Evolutionary conservation across 1,140 invertebrate genomes (phyloP).

Genomic region (Daktulosphaira vitifoliae): DNA sequence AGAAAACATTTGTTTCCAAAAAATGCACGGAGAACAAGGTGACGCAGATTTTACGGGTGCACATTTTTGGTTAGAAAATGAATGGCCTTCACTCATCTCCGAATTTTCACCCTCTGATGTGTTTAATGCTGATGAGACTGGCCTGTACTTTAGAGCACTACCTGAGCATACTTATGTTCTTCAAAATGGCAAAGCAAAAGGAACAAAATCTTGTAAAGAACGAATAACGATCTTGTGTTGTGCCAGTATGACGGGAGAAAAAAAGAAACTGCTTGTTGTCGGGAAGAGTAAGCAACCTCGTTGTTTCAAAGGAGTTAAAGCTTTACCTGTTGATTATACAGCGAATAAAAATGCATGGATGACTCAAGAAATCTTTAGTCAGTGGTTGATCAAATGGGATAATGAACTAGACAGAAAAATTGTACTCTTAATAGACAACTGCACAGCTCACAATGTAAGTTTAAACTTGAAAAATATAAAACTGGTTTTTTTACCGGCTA

Average conservation of each 20-base stretch:
- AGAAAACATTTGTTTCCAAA: neutral
- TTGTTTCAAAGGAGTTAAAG: constrained; percentile 31
- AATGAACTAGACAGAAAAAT: neutral
- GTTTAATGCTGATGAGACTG: neutral
- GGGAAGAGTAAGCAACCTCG: constrained; percentile 30
- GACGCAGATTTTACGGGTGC: neutral
- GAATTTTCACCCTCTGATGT: neutral
- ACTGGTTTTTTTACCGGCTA: constrained; percentile 43
- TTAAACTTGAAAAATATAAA: constrained; percentile 39
- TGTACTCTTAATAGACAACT: constrained; percentile 44
- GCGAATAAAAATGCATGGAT: too few species aligned
- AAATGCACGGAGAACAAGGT: neutral
- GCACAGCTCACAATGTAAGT: constrained; percentile 39
- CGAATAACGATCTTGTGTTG: constrained; percentile 42
- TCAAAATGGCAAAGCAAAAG: constrained; percentile 41
- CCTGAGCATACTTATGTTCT: constrained; percentile 38
- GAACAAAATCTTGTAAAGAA: constrained; percentile 43
- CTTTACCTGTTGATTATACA: constrained; percentile 14
- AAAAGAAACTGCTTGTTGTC: constrained; percentile 46
- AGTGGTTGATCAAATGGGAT: constrained; percentile 1
- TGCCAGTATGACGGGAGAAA: constrained; percentile 42
- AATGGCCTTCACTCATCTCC: neutral
- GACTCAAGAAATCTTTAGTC: constrained; percentile 19
- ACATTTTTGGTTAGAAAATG: neutral
- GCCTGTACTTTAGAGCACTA: too few species aligned